Base-by-base conservation (phyloP, 2,113 vertebrate genomes). In the Erythrocebus patas region DNA sequence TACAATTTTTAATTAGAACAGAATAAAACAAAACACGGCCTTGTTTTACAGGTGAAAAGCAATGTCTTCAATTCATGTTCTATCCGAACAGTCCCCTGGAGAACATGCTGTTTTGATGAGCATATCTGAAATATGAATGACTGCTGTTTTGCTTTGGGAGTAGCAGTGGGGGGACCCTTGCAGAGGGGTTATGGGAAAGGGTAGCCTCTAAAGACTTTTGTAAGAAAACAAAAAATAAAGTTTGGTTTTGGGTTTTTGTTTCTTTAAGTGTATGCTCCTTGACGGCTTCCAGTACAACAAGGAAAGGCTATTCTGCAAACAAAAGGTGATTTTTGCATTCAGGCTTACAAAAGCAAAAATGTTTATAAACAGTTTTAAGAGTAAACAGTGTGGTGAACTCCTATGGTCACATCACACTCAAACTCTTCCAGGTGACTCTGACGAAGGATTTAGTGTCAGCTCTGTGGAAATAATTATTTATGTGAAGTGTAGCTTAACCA, bases 1-100 rank as follows among this genome's bases (percentile, higher is more conserved):
- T 72, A 95, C 9, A 40, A 80, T 97, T 93, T 97, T 90, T 98
- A 98, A 98, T 98, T 98, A 97, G 90, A 98, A 82, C 5, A 57
- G 66, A 90, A 97, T 83, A 90, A 97, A 64, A 91, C 79, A 92
- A 95, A 97, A 88, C 64, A 68, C 12, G 93, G 75, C 73, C 68
- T 96, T 89, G 91, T 93, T 98, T 97, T 97, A 84, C 92, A 98
- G 93, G 22, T 88, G n/a, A 25, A 96, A 97, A 97, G 45, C 45
- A 59, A 94, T 43, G 59, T 94, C 97, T 97, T 94, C 57, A 59
- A 40, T 92, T 35, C n/a, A 75, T 84, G 8, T 96, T 98, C 92
- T 35, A 76, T 92, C 81, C 14, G 72, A 70, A 76, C 93, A 91
- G 89, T 95, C 55, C 96, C 40, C 93, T n/a, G 73, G 48, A 98